phyloP scores from a whole-genome alignment of 1,140 invertebrate species.

The Temnothorax curvispinosus region DNA sequence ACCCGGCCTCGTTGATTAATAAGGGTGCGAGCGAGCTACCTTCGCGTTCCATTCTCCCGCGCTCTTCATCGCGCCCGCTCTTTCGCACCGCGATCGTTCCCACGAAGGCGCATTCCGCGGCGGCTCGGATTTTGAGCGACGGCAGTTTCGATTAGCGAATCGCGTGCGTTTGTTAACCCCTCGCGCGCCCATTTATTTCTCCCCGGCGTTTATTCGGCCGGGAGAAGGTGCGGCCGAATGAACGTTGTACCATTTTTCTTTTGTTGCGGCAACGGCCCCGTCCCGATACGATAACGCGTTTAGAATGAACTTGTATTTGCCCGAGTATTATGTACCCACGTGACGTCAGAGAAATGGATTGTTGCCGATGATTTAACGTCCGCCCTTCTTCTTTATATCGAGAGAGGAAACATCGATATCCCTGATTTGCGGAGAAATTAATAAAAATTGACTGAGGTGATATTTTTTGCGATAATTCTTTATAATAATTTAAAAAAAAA shows the following conservation, averaged over 20 bases:
- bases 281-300: background rate
- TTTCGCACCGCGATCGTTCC: constrained; percentile 31
- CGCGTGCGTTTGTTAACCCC: constrained; percentile 16
- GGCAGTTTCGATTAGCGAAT: constrained; percentile 53
- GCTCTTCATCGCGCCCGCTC: constrained; percentile 11
- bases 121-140: constrained; percentile 54
- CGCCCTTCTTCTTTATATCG: background rate
- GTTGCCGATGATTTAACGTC: background rate
- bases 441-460: background rate
- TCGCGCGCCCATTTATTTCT: constrained; percentile 1
- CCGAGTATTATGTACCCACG: background rate
- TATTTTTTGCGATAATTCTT: too few species aligned
- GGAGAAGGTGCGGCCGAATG: background rate
- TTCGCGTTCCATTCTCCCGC: constrained; percentile 51
- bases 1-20: constrained; percentile 57
- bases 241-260: constrained; percentile 18
- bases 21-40: constrained; percentile 56
- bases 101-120: constrained; percentile 48
- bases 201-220: background rate
- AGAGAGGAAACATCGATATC: background rate
- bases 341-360: background rate
- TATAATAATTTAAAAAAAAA: too few species aligned
- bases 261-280: background rate
- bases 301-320: background rate
- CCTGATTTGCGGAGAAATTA: background rate